These are phyloP conservation scores for Agrochola litura DNA, from an alignment of 2,888 invertebrate genomes.

Conservation along the genomic window DNA sequence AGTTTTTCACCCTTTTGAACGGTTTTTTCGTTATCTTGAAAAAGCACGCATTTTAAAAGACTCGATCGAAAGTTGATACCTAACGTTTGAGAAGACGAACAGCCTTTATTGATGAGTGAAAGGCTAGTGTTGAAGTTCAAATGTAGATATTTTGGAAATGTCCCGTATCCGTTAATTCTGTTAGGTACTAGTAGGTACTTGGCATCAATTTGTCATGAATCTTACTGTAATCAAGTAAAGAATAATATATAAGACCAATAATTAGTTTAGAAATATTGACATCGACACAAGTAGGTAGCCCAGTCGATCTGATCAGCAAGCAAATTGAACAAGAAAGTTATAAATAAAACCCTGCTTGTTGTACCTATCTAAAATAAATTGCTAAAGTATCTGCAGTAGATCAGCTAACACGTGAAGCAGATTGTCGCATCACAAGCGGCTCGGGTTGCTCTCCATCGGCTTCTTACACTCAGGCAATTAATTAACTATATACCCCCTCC, in stretches of 20 bases:
- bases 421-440: slow-evolving; percentile 51
- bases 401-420: slow-evolving; percentile 31
- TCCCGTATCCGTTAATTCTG: neutral
- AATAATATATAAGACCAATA: neutral
- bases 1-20: slow-evolving; percentile 54
- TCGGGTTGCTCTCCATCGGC: slow-evolving; percentile 48
- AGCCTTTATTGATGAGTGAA: neutral
- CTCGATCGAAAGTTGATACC: slow-evolving; percentile 22
- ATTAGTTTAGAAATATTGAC: neutral
- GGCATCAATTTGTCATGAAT: neutral
- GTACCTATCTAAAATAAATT: neutral
- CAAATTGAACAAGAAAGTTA: neutral
- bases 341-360: neutral
- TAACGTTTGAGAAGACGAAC: slow-evolving; percentile 20
- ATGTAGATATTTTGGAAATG: neutral
- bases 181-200: neutral
- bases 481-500: slow-evolving; percentile 53
- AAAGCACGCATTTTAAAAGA: slow-evolving; percentile 39
- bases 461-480: slow-evolving; percentile 62
- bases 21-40: slow-evolving; percentile 45
- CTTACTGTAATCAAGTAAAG: neutral
- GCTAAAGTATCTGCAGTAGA: slow-evolving; percentile 19
- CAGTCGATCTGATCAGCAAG: neutral
- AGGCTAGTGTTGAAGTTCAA: neutral
- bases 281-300: neutral